Percentiles rank a stretch among this genome's conserved stretches.
phyloP scores from a whole-genome alignment of 2,797 vertebrate genomes.

The Hydrocynus forskahlii region DNA sequence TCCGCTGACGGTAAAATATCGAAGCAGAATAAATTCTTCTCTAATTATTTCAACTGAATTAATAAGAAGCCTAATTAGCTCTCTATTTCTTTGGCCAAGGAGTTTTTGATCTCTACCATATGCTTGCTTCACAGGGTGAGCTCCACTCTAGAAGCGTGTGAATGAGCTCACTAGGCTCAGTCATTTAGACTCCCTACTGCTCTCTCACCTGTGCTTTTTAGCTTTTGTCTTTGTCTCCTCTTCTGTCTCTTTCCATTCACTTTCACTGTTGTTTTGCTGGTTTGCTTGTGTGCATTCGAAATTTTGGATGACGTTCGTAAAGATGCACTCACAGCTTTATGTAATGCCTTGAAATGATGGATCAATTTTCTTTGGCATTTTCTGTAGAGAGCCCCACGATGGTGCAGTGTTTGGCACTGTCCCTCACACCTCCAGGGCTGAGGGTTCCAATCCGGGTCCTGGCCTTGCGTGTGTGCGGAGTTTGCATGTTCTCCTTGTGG shows the following conservation, averaged over 20 bases:
- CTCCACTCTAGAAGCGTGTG: slow-evolving; percentile 61
- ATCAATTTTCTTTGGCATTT: no score
- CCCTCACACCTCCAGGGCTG: no score
- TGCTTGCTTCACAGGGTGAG: slow-evolving; percentile 65
- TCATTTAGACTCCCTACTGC: not conserved
- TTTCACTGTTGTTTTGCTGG: no score
- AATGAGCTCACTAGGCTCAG: slow-evolving; percentile 29
- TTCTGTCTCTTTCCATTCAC: not conserved
- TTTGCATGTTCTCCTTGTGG: no score
- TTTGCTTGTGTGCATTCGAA: not conserved
- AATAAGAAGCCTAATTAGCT: slow-evolving; percentile 78
- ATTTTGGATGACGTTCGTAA: not conserved
- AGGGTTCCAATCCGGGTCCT: no score
- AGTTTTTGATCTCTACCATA: slow-evolving; percentile 74
- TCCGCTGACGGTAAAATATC: slow-evolving; percentile 77
- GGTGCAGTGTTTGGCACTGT: no score
- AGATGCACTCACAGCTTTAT: not conserved
- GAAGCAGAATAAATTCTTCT: slow-evolving; percentile 74
- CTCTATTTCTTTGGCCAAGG: slow-evolving; percentile 66
- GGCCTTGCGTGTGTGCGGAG: no score
- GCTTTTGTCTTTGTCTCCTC: not conserved
- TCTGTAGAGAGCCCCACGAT: no score
- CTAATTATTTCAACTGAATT: slow-evolving; percentile 77
- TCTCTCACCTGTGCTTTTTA: not conserved
- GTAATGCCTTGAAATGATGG: not conserved